These are phyloP conservation scores for Napeogenes inachia DNA, from an alignment of 2,888 invertebrate genomes.

Conservation along the genomic window DNA sequence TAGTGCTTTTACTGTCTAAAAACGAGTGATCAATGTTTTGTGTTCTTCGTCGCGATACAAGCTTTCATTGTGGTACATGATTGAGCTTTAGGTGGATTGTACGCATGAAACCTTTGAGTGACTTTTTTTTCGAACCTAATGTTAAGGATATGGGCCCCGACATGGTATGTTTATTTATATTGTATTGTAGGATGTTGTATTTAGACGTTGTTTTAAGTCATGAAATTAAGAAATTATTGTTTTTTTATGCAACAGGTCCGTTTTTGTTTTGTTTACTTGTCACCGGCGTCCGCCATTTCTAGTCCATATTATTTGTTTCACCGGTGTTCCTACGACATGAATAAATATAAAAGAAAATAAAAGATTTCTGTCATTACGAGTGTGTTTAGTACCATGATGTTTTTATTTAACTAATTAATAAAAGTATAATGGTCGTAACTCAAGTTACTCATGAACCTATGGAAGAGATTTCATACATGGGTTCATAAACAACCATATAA, in stretches of 20 bases:
- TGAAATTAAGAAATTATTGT: slow-evolving; percentile 50
- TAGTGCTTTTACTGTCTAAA: slow-evolving; percentile 41
- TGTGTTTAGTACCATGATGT: too few species aligned
- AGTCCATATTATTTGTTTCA: slow-evolving; percentile 60
- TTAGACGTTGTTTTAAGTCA: slow-evolving; percentile 62
- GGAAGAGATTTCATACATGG: too few species aligned
- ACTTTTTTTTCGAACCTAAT: slow-evolving; percentile 82
- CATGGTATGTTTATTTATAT: slow-evolving; percentile 79
- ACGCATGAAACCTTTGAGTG: slow-evolving; percentile 83
- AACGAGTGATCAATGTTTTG: slow-evolving; percentile 48
- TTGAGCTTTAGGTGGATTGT: slow-evolving; percentile 67
- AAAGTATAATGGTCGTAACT: too few species aligned
- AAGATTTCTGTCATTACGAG: too few species aligned
- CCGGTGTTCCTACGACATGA: slow-evolving; percentile 50
- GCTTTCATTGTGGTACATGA: slow-evolving; percentile 62
- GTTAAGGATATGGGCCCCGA: slow-evolving; percentile 90
- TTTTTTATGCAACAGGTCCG: slow-evolving; percentile 78
- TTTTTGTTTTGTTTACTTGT: slow-evolving; percentile 79
- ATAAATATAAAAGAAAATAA: neutral
- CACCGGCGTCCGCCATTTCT: slow-evolving; percentile 80
- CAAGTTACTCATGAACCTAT: too few species aligned
- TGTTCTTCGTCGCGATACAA: slow-evolving; percentile 48
- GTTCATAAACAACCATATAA: too few species aligned
- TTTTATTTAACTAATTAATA: too few species aligned
- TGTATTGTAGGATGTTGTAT: slow-evolving; percentile 40